Evolutionary conservation across 2,888 invertebrate species (phyloP), one percentile per base, ranked within the genome.

Genomic region (Ennomos erosarius): DNA sequence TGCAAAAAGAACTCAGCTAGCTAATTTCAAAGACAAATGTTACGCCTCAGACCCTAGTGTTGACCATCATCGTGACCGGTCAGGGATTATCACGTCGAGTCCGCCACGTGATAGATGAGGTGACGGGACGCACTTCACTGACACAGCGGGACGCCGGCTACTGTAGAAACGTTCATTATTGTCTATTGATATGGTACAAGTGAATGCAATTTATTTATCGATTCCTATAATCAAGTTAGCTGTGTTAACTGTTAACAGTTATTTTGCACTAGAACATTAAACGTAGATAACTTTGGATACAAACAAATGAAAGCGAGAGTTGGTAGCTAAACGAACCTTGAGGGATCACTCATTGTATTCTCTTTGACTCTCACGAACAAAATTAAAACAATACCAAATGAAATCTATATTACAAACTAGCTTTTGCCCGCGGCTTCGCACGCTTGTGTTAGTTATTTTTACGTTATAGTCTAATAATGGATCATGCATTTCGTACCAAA

Each of bases 391-490:
- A 75, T 69, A 74, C 54, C 68, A 79, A 84, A 86, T 84, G 82
- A 89, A 89, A 89, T 87, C 84, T 85, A 84, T 87, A 88, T 88
- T 85, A 88, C 81, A 86, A 84, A n/a, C n/a, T n/a, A n/a, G n/a
- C n/a, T n/a, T n/a, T n/a, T n/a, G n/a, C n/a, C n/a, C n/a, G n/a
- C n/a, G n/a, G n/a, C n/a, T n/a, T n/a, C n/a, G n/a, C n/a, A n/a
- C n/a, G n/a, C n/a, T n/a, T n/a, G n/a, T n/a, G n/a, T n/a, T n/a
- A n/a, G n/a, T n/a, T n/a, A n/a, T n/a, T n/a, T n/a, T n/a, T n/a
- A n/a, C n/a, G n/a, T n/a, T n/a, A n/a, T n/a, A n/a, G n/a, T n/a
- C n/a, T n/a, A n/a, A n/a, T n/a, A n/a, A n/a, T n/a, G n/a, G n/a
- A n/a, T n/a, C n/a, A n/a, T n/a, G n/a, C n/a, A n/a, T n/a, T n/a